Base-by-base conservation (phyloP, 2,888 invertebrate genomes). In the Dione juno region DNA sequence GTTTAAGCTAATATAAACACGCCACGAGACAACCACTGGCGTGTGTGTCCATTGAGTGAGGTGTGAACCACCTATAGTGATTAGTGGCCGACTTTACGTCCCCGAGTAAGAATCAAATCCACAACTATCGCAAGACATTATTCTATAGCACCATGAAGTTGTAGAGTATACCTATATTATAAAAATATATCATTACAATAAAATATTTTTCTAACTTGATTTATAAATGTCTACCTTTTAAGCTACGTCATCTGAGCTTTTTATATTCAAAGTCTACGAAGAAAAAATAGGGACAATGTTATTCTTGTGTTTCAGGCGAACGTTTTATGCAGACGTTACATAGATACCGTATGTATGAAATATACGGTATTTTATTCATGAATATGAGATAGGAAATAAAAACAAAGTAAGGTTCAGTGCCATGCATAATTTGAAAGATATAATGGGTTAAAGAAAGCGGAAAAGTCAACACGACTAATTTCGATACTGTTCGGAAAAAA, bases 381-480 rank as follows among this genome's bases (percentile, higher is more conserved):
- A 67, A 53, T 43, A 61, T 61, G 61, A 53, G 61, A 53, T 64
- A 64, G 64, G 14, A 37, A 64, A 37, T 64, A 64, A 64, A 64
- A 64, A 64, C 64, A 50, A 64, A 64, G 61, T 45, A 16, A 45
- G 64, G 64, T 40, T 19, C 19, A 19, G 50, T 16, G 6, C 50
- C 37, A 37, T 64, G 64, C 64, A 64, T 64, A 64, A 64, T 50
- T 50, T 64, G 50, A 37, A 50, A 35, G 28, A 35, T 45, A 61
- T 45, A 45, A 64, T 37, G 64, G 50, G 50, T 64, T 63, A 48
- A 50, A 64, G 19, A 40, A 40, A 48, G 9, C 14, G 48, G 37
- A 64, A 37, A 16, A 40, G 19, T 13, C 50, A 50, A 50, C 16
- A 37, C 5, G 16, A 13, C 37, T 50, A 11, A 50, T 52, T 50